These are phyloP conservation scores for Haliaeetus leucogaster DNA, from an alignment of 2,113 vertebrate species.

Conservation along the genomic window DNA sequence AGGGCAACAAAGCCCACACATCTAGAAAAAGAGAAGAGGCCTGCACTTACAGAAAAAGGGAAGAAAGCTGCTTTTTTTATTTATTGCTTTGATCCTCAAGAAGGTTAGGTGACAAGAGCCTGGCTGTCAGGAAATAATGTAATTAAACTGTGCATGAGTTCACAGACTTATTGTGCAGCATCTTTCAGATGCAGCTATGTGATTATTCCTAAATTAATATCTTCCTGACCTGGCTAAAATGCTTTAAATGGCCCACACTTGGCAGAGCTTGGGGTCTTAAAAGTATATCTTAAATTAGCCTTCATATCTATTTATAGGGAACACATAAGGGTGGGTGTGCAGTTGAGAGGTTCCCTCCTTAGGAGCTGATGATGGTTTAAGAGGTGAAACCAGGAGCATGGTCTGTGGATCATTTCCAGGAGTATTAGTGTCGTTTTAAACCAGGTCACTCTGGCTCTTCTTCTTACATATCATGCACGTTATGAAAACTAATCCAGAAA, in stretches of 20 bases:
- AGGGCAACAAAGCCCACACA: background rate
- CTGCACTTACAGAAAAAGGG: background rate
- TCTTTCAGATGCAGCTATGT: background rate
- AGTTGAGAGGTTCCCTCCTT: background rate
- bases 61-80: background rate
- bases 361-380: background rate
- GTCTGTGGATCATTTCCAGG: background rate
- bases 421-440: background rate
- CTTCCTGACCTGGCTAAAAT: background rate
- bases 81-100: background rate
- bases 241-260: background rate
- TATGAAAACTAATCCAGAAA: background rate
- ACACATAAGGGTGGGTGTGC: background rate
- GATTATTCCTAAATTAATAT: background rate
- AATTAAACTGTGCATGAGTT: background rate
- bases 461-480: background rate
- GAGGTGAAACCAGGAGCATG: background rate
- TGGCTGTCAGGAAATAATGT: conserved; percentile 15
- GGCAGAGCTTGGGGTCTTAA: background rate
- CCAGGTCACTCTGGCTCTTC: background rate
- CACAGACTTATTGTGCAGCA: background rate
- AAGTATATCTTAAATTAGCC: background rate
- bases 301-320: background rate
- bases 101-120: background rate
- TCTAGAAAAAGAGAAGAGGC: background rate